Percentiles rank a stretch among this genome's conserved stretches.
Evolutionary conservation across 2,888 invertebrate genomes (phyloP).

Genomic region (Ectemnius lituratus): DNA sequence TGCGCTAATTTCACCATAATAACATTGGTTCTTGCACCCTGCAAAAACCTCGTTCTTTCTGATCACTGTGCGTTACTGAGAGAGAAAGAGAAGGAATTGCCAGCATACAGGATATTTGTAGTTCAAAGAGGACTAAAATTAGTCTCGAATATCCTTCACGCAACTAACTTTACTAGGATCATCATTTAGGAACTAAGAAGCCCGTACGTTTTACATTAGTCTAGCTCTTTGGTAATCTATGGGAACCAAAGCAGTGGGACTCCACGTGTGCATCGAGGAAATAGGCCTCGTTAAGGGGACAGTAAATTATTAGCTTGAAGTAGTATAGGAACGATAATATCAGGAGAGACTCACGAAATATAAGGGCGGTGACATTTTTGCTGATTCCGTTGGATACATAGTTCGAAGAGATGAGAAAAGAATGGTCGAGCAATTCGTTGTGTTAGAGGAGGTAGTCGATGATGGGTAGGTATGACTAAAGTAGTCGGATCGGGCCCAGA

Average conservation of each 20-base stretch:
- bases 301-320: constrained; percentile 4
- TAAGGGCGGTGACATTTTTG: not conserved
- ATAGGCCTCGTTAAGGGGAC: constrained; percentile 12
- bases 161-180: not conserved
- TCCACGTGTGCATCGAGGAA: not conserved
- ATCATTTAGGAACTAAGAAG: not conserved
- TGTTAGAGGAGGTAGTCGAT: constrained; percentile 44
- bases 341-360: not conserved
- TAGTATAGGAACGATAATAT: not conserved
- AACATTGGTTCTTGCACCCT: not conserved
- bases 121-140: not conserved
- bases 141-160: not conserved
- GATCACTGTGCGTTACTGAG: too few relatives aligned
- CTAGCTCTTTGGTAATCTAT: not conserved
- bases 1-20: constrained; percentile 5
- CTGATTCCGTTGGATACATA: too few relatives aligned
- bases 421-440: constrained; percentile 51
- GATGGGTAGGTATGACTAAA: constrained; percentile 60
- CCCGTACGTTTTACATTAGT: not conserved
- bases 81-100: too few relatives aligned
- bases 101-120: too few relatives aligned
- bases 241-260: not conserved
- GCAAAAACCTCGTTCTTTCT: too few relatives aligned
- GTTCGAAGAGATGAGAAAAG: constrained; percentile 42
- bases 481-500: constrained; percentile 62